Conservation (phyloP, 2,888 invertebrate species). For the Dryocosmus kuriphilus region DNA sequence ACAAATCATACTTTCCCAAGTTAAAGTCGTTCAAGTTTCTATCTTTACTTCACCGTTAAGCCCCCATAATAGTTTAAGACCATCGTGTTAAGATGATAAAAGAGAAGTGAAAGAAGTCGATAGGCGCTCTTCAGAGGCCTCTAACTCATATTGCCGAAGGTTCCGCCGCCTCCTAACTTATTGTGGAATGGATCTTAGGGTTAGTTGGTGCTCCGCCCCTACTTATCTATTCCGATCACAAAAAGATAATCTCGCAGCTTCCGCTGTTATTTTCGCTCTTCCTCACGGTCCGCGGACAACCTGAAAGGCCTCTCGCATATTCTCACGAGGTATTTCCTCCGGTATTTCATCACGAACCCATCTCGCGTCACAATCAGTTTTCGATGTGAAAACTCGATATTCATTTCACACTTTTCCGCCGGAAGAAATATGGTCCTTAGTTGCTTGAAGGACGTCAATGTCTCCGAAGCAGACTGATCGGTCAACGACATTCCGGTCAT, state of each 20-base stretch:
- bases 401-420: neutral
- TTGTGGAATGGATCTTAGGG: conserved; percentile 28
- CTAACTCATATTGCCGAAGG: conserved; percentile 29
- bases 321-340: conserved; percentile 18
- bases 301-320: neutral
- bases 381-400: conserved; percentile 17
- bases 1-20: neutral
- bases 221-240: conserved; percentile 30
- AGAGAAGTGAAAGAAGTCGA: conserved; percentile 32
- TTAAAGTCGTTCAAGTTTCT: conserved; percentile 5
- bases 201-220: neutral
- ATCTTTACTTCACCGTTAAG: neutral
- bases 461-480: conserved; percentile 10
- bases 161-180: conserved; percentile 13
- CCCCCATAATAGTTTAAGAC: conserved; percentile 29
- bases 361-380: conserved; percentile 26
- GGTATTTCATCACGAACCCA: conserved; percentile 33
- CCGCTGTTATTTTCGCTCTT: conserved; percentile 22
- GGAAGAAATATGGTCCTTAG: conserved; percentile 7
- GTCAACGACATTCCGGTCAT: conserved; percentile 33
- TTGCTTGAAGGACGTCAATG: neutral
- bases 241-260: conserved; percentile 37
- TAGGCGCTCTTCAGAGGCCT: conserved; percentile 25
- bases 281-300: neutral
- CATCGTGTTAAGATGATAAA: conserved; percentile 36